Evolutionary conservation across 2,113 vertebrate genomes (phyloP).

Genomic region (Centrocercus urophasianus): DNA sequence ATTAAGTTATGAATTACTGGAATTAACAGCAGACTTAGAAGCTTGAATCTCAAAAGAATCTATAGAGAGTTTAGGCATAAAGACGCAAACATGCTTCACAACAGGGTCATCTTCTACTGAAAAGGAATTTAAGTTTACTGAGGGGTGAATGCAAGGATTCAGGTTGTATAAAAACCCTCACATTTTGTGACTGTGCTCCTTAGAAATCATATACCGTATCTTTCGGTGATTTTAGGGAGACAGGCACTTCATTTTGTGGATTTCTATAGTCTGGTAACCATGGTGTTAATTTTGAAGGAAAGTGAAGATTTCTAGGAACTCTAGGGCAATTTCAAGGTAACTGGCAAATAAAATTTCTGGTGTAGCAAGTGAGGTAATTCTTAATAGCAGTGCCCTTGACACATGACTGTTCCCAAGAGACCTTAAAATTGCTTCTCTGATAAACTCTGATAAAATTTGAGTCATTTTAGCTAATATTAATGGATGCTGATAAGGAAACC

Average conservation of each 20-base stretch:
- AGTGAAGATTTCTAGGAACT: background rate
- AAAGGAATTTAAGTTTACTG: background rate
- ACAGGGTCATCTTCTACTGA: background rate
- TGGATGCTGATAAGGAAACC: background rate
- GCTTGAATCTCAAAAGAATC: background rate
- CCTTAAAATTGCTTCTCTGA: background rate
- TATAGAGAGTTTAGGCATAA: background rate
- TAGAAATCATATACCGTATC: background rate
- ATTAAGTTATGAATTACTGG: background rate
- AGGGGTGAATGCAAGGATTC: background rate
- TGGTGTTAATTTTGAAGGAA: background rate
- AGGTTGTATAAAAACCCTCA: background rate
- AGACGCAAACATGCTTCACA: background rate
- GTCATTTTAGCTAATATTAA: background rate
- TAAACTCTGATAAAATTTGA: background rate
- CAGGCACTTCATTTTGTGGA: background rate
- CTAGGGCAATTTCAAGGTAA: background rate
- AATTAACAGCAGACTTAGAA: background rate
- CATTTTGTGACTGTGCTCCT: background rate
- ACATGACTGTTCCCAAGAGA: background rate
- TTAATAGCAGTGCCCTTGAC: background rate
- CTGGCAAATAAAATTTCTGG: background rate
- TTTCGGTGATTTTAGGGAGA: background rate
- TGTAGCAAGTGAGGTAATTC: background rate
- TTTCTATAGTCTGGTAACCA: background rate